Percentiles rank a stretch among this genome's conserved stretches.
These are phyloP conservation scores for Eupeodes corollae DNA, from an alignment of 1,140 invertebrate species.

Conservation along the genomic window DNA sequence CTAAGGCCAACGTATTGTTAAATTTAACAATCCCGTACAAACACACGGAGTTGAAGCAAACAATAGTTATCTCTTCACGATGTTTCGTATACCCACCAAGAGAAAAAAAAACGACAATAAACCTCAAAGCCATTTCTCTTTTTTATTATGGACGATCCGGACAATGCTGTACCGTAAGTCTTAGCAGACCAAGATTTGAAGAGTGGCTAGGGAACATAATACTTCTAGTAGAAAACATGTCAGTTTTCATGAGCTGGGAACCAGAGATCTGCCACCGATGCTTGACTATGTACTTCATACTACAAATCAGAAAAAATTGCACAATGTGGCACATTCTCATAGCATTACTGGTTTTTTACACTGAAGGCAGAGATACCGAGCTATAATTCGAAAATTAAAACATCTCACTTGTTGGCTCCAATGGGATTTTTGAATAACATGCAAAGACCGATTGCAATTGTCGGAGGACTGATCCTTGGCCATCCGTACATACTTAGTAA, in stretches of 20 bases:
- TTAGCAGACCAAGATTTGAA: conserved; percentile 61
- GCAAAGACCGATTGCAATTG: conserved; percentile 38
- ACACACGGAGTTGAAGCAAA: conserved; percentile 39
- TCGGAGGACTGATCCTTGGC: conserved; percentile 9
- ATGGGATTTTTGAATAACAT: conserved; percentile 43
- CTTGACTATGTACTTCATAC: conserved; percentile 51
- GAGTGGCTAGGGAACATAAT: conserved; percentile 52
- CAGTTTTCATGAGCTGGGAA: conserved; percentile 54
- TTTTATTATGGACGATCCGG: conserved; percentile 57
- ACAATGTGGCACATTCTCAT: conserved; percentile 55
- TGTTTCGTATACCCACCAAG: conserved; percentile 40
- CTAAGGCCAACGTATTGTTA: conserved; percentile 25
- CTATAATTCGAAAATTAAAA: conserved; percentile 46
- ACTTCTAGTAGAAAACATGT: conserved; percentile 50
- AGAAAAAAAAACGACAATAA: conserved; percentile 14
- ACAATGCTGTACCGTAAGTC: conserved; percentile 43
- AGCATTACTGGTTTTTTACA: conserved; percentile 46
- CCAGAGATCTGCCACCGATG: conserved; percentile 54
- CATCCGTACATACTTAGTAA: conserved; percentile 12
- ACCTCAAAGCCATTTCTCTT: conserved; percentile 47
- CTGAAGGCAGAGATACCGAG: conserved; percentile 41
- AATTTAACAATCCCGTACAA: conserved; percentile 44
- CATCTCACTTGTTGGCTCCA: conserved; percentile 46
- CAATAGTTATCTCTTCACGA: conserved; percentile 43
- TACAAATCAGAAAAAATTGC: conserved; percentile 43